A percentile compares a stretch with the other conserved stretches of the same genome.
phyloP scores from a whole-genome alignment of 2,888 invertebrate species.

The Rapana venosa region DNA sequence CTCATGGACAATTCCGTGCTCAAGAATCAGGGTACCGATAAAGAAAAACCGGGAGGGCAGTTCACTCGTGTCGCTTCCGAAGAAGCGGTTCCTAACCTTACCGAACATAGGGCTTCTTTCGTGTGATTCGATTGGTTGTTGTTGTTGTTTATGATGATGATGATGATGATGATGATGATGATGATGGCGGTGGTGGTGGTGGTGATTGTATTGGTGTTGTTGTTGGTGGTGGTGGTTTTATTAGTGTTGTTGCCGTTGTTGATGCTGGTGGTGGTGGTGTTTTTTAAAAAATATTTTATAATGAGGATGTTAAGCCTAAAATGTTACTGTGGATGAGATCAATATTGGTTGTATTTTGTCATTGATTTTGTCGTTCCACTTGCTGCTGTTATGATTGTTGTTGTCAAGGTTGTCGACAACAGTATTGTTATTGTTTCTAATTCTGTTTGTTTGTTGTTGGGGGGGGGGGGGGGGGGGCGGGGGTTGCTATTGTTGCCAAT shows the following conservation, averaged over 20 bases:
- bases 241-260: not conserved
- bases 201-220: too few relatives aligned
- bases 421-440: not conserved
- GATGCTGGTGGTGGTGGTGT: not conserved
- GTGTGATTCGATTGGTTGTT: not conserved
- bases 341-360: not conserved
- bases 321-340: not conserved
- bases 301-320: not conserved
- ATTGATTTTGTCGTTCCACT: not conserved
- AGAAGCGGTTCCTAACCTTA: not conserved
- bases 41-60: not conserved
- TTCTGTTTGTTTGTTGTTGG: too few relatives aligned
- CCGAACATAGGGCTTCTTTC: not conserved
- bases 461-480: too few relatives aligned
- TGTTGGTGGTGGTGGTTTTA: not conserved
- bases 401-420: not conserved
- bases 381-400: not conserved
- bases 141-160: too few relatives aligned
- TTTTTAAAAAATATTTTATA: not conserved
- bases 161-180: too few relatives aligned
- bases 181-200: too few relatives aligned
- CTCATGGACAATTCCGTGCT: conserved; percentile 31
- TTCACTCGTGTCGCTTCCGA: not conserved
- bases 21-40: not conserved
- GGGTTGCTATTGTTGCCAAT: too few relatives aligned